A percentile compares a stretch with the other conserved stretches of the same genome.
Conservation (phyloP, 2,797 vertebrate genomes). For the Champsocephalus gunnari region DNA sequence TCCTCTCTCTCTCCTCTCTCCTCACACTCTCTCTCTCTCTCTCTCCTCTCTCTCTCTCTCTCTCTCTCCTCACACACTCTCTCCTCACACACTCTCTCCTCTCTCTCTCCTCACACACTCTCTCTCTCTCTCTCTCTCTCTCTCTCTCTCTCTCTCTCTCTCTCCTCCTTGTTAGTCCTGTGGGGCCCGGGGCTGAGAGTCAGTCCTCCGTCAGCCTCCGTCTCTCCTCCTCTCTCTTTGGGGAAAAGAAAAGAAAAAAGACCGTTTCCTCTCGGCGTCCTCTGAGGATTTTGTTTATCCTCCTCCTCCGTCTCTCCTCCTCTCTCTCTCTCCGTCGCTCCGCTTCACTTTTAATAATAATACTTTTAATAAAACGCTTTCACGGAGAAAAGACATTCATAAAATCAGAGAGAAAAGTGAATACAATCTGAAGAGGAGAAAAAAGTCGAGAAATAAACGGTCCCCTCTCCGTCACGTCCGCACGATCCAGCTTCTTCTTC, state of each 20-base stretch:
- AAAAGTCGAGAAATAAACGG: too few species aligned
- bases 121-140: neutral
- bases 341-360: slow-evolving; percentile 55
- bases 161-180: slow-evolving; percentile 82
- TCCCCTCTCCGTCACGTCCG: neutral
- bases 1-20: too few species aligned
- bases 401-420: slow-evolving; percentile 27
- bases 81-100: rapidly evolving
- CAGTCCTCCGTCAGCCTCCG: slow-evolving; percentile 65
- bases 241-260: slow-evolving; percentile 83
- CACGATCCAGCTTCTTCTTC: neutral
- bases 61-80: too few species aligned
- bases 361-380: too few species aligned
- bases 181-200: slow-evolving; percentile 95
- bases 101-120: too few species aligned
- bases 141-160: too few species aligned
- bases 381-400: neutral
- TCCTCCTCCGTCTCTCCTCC: neutral
- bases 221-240: slow-evolving; percentile 59
- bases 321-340: slow-evolving; percentile 22
- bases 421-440: slow-evolving; percentile 13
- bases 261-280: slow-evolving; percentile 59
- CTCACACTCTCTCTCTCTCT: too few species aligned
- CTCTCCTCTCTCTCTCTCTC: rapidly evolving
- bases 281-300: slow-evolving; percentile 81